Evolutionary conservation across 1,140 invertebrate genomes (phyloP).

Genomic region (Zelostemma sp.): DNA sequence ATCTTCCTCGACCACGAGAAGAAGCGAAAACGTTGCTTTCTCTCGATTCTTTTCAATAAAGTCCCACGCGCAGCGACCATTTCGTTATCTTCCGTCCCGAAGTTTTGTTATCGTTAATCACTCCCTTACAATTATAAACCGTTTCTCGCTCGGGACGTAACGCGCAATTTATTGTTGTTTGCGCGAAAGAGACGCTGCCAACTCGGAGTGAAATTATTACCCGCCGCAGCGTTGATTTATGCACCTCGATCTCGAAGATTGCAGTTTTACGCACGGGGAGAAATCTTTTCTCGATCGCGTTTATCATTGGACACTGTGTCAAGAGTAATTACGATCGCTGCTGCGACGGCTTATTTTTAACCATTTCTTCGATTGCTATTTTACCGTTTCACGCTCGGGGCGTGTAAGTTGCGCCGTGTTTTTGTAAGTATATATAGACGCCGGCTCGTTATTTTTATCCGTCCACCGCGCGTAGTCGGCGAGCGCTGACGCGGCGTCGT

Average conservation of each 20-base stretch:
- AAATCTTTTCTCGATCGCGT: neutral
- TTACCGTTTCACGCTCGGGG: neutral
- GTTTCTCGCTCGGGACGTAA: constrained; percentile 27
- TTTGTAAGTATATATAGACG: constrained; percentile 36
- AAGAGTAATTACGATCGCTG: neutral
- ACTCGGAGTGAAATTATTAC: no score
- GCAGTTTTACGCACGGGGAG: no score
- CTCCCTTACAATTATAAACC: constrained; percentile 41
- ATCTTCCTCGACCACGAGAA: constrained; percentile 43
- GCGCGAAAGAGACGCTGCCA: neutral
- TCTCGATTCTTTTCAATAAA: constrained; percentile 37
- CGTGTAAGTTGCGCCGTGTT: constrained; percentile 15
- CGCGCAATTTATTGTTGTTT: constrained; percentile 3
- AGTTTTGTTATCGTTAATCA: constrained; percentile 47
- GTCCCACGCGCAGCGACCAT: constrained; percentile 37
- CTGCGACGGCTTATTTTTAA: neutral
- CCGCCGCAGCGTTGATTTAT: no score
- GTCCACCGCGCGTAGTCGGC: constrained; percentile 36
- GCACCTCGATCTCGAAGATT: no score
- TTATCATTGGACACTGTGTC: neutral
- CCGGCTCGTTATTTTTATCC: constrained; percentile 39
- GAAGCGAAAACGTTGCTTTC: constrained; percentile 44
- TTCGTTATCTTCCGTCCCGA: constrained; percentile 43
- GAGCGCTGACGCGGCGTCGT: constrained; percentile 48
- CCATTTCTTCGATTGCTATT: constrained; percentile 4